Evolutionary conservation across 2,113 vertebrate genomes (phyloP), one percentile per base, ranked within the genome.

Genomic region (Numenius arquata): DNA sequence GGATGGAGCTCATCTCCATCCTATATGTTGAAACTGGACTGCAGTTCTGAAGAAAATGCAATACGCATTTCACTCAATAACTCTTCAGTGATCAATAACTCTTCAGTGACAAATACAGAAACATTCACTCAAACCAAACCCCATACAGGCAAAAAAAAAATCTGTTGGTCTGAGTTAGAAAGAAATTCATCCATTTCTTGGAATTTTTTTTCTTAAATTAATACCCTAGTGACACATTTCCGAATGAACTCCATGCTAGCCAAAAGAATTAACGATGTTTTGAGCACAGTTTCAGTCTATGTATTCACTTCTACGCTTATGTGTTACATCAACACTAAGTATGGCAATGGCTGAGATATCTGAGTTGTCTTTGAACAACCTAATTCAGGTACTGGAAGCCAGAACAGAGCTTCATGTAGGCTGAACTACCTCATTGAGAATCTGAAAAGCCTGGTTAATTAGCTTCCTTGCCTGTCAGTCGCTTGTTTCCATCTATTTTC

Each of bases 391-490:
- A 59, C 68, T 95, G 56, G 38, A 92, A 95, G 32, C 47, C 73
- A 75, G 76, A 15, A 27, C 47, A 91, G 65, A 90, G 83, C 65
- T 95, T 90, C 61, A 67, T 92, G 89, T 96, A 56, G 80, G 80
- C 86, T 97, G 91, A 93, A 96, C 89, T 95, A 93, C 56, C 30
- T 80, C 84, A 89, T 0, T 87, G 73, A 95, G 76, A 67, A 87
- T 89, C 73, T 94, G 80, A 92, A 93, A 89, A 95, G 34, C 68
- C 23, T 95, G 16, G 23, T 68, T 96, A 97, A 95, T 95, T 95
- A 92, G 65, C 89, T 93, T 92, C 91, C 80, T 87, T 92, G 77
- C 65, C 73, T 96, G 94, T 95, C 93, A 97, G 38, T 96, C 94
- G 91, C 73, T 89, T 72, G 17, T 87, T 97, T 93, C 88, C 26